These are phyloP conservation scores for Apamea crenata DNA, from an alignment of 2,888 invertebrate genomes.

Conservation along the genomic window DNA sequence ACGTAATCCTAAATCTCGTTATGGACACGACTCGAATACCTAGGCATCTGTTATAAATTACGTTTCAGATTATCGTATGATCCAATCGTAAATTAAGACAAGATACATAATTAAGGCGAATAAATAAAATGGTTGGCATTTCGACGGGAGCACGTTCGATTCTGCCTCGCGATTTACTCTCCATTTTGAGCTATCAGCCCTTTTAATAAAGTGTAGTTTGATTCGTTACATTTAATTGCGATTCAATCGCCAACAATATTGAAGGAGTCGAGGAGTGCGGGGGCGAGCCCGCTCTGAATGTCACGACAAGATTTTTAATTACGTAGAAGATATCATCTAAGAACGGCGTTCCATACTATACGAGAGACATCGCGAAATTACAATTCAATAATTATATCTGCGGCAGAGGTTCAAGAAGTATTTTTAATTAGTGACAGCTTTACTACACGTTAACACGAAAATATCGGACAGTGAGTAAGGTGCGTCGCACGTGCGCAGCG, in stretches of 20 bases:
- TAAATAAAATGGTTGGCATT: slow-evolving; percentile 91
- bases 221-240: slow-evolving; percentile 89
- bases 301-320: slow-evolving; percentile 91
- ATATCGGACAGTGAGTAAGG: slow-evolving; percentile 52
- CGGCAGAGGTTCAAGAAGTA: slow-evolving; percentile 71
- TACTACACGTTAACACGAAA: slow-evolving; percentile 77
- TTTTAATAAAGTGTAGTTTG: slow-evolving; percentile 90
- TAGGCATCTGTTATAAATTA: slow-evolving; percentile 90
- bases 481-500: slow-evolving; percentile 49
- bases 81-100: slow-evolving; percentile 91
- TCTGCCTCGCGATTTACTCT: slow-evolving; percentile 81
- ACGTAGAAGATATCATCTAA: slow-evolving; percentile 89
- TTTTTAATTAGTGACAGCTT: slow-evolving; percentile 81
- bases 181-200: slow-evolving; percentile 89
- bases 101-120: slow-evolving; percentile 91
- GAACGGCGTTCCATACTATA: slow-evolving; percentile 84
- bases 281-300: slow-evolving; percentile 89
- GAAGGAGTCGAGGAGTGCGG: slow-evolving; percentile 87
- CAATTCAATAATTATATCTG: slow-evolving; percentile 87
- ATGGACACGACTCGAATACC: slow-evolving; percentile 89
- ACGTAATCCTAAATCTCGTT: slow-evolving; percentile 89
- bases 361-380: slow-evolving; percentile 86
- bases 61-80: slow-evolving; percentile 90
- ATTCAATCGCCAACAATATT: slow-evolving; percentile 90
- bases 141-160: slow-evolving; percentile 90